Base-by-base conservation (phyloP, 2,797 vertebrate genomes). In the Distichodus sexfasciatus region DNA sequence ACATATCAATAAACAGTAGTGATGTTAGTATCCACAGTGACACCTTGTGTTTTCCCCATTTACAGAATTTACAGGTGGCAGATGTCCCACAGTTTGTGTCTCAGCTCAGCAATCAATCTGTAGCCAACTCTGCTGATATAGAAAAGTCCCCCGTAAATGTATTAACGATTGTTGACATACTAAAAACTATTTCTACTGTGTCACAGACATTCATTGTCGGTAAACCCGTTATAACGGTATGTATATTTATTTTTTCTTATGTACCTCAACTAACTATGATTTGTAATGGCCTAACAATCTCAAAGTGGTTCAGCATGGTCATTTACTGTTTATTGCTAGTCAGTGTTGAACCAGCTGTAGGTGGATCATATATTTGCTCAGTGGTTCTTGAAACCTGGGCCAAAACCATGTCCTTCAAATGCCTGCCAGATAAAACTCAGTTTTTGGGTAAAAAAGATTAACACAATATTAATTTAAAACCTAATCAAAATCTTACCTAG, bases 111-210 rank as follows among this genome's bases (percentile, higher is more conserved):
- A 0, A 3, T 0, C 11, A 29, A 12, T 77, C 73, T 0, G 0
- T 0, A 21, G 0, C 9, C 0, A 38, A 73, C 9, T 1, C 78
- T 64, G 1, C 0, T 0, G 5, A 47, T 1, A 84, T 90, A 51
- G 31, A 2, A 0, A 33, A 7, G 0, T 92, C 90, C 26, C 14
- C 89, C 29, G 83, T 79, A 69, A 88, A 89, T 53, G 61, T 96
- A 48, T 72, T 67, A 0, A 83, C 91, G 9, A 48, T 94, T 0
- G 69, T 96, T 72, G 38, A n/a, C 4, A 93, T 94, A 60, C 60
- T 97, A 6, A 23, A 47, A 6, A 80, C 5, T 10, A 7, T 96
- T 64, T 91, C 94, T 38, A 38, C 2, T 1, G 71, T 81, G 40
- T 57, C 77, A 3, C 35, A 10, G 2, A 0, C 0, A 0, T 29